Evolutionary conservation across 2,888 invertebrate species (phyloP).

Genomic region (Exephanes ischioxanthus): DNA sequence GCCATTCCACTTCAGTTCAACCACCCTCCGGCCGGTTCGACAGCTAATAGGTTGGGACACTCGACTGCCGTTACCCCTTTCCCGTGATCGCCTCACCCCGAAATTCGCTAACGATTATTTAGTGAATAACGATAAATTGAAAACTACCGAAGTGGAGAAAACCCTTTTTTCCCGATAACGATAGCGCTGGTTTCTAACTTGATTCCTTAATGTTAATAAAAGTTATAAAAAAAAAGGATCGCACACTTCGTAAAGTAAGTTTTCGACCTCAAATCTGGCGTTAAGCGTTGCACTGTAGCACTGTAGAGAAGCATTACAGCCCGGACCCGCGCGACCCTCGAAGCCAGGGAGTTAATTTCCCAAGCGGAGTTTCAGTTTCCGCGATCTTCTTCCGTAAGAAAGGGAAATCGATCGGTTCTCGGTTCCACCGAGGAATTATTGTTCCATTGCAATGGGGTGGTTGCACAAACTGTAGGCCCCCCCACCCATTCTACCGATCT

Average conservation of each 20-base stretch:
- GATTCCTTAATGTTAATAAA: too few species aligned
- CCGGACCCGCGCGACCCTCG: slow-evolving; percentile 11
- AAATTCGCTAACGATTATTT: too few species aligned
- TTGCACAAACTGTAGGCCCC: neutral
- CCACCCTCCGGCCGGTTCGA: too few species aligned
- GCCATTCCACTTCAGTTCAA: neutral
- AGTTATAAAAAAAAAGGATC: neutral
- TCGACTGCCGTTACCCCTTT: too few species aligned
- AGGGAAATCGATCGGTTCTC: slow-evolving; percentile 52
- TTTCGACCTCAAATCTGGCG: neutral
- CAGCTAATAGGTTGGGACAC: too few species aligned
- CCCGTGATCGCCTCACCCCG: too few species aligned
- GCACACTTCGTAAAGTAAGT: too few species aligned
- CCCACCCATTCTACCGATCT: neutral
- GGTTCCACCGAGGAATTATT: slow-evolving; percentile 53
- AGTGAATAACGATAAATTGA: too few species aligned
- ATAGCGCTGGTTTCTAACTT: too few species aligned
- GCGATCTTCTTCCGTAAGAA: slow-evolving; percentile 22
- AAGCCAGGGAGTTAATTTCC: slow-evolving; percentile 34
- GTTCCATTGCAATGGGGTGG: slow-evolving; percentile 21
- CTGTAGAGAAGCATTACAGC: neutral
- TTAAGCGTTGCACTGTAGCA: neutral
- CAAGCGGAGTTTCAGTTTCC: slow-evolving; percentile 42
- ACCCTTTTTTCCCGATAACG: too few species aligned
- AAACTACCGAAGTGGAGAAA: too few species aligned